Evolutionary conservation across 2,113 vertebrate species (phyloP).

Genomic region (Pleuronectes platessa): DNA sequence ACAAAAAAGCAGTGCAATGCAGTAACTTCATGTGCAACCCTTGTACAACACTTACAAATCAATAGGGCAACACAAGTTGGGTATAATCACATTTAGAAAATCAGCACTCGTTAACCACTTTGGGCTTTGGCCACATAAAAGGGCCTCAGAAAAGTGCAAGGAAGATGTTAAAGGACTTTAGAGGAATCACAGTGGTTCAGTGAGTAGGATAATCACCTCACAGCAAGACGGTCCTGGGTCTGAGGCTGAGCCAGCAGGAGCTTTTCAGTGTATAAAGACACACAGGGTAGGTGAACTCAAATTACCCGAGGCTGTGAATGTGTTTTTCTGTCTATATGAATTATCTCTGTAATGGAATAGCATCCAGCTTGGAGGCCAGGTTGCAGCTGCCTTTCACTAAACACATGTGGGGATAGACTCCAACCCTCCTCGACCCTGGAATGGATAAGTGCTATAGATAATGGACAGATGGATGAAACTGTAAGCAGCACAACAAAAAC

Average conservation of each 20-base stretch:
- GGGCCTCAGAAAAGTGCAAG: neutral
- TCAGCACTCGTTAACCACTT: neutral
- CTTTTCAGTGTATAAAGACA: constrained; percentile 7
- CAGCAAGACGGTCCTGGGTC: neutral
- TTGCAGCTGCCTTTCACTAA: constrained; percentile 8
- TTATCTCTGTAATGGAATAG: constrained; percentile 15
- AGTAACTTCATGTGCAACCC: neutral
- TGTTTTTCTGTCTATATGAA: constrained; percentile 8
- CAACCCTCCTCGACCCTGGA: neutral
- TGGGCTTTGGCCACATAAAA: neutral
- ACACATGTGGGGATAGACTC: constrained; percentile 1
- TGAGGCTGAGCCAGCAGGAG: constrained; percentile 1
- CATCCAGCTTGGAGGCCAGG: neutral
- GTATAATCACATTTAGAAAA: neutral
- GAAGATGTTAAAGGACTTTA: neutral
- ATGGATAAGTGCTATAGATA: constrained; percentile 15
- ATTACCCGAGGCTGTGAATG: constrained; percentile 15
- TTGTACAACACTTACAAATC: no score
- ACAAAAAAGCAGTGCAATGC: neutral
- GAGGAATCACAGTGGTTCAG: neutral
- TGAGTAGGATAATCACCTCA: constrained; percentile 7
- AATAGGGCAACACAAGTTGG: neutral
- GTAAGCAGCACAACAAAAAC: neutral
- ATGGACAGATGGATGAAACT: constrained; percentile 5
- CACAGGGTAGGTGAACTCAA: constrained; percentile 5